A percentile compares a stretch with the other conserved stretches of the same genome.
Conservation (phyloP, 2,888 invertebrate genomes). For the Uropetala carovei region DNA sequence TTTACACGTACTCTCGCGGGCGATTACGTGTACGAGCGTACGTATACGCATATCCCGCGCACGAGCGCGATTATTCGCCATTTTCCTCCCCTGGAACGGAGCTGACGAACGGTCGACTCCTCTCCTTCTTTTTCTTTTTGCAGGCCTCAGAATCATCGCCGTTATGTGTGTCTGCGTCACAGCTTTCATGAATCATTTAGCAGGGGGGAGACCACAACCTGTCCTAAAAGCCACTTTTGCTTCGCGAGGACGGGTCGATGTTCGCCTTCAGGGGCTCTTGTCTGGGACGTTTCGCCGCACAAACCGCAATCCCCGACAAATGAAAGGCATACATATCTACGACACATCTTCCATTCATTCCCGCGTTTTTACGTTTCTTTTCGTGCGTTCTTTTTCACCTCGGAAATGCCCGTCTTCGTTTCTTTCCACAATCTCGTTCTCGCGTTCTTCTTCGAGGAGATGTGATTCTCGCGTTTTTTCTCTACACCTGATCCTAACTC, state of each 20-base stretch:
- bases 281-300: no score
- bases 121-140: no score
- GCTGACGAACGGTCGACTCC: background rate
- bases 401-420: background rate
- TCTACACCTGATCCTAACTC: no score
- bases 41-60: no score
- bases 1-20: no score
- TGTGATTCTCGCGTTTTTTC: no score
- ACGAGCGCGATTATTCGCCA: background rate
- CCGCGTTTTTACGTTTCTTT: background rate
- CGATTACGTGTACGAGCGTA: no score
- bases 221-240: conserved; percentile 10
- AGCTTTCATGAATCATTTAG: conserved; percentile 28
- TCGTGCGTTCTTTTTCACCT: background rate
- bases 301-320: no score
- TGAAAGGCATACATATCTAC: no score
- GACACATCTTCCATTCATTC: background rate
- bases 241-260: background rate
- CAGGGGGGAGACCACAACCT: background rate
- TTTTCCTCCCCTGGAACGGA: background rate
- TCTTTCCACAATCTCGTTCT: background rate
- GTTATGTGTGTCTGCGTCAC: conserved; percentile 11
- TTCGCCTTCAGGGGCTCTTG: background rate
- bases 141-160: background rate
- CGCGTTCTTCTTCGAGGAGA: no score